These are phyloP conservation scores for Eupithecia dodoneata DNA, from an alignment of 2,888 invertebrate species.

Conservation along the genomic window DNA sequence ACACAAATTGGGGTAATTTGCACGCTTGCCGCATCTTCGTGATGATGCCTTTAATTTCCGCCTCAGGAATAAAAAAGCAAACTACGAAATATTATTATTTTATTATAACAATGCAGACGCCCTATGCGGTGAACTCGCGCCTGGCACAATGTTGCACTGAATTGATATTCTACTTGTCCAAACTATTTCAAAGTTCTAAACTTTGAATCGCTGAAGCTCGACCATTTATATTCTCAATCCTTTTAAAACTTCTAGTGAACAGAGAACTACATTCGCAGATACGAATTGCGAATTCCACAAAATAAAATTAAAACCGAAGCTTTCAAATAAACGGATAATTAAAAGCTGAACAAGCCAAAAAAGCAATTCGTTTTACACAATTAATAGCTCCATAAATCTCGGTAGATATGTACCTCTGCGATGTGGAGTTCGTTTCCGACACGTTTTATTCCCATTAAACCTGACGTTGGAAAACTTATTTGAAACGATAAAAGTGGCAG, in stretches of 20 bases:
- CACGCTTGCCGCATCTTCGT: conserved; percentile 34
- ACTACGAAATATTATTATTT: conserved; percentile 40
- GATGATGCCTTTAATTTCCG: conserved; percentile 38
- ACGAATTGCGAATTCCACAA: conserved; percentile 12
- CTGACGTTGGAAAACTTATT: conserved; percentile 54
- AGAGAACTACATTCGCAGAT: background rate
- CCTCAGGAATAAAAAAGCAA: conserved; percentile 26
- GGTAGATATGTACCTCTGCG: conserved; percentile 46
- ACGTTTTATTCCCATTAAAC: conserved; percentile 58
- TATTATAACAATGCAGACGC: conserved; percentile 38
- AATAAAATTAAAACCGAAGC: conserved; percentile 23
- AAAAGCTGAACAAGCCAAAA: conserved; percentile 45
- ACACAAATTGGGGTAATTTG: conserved; percentile 41
- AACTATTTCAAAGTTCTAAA: conserved; percentile 27
- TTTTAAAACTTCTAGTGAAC: conserved; percentile 12
- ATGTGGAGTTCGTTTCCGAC: conserved; percentile 48
- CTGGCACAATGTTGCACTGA: conserved; percentile 45
- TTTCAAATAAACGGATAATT: conserved; percentile 24
- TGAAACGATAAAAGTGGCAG: conserved; percentile 66
- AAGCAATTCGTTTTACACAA: conserved; percentile 58
- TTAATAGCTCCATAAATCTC: conserved; percentile 64
- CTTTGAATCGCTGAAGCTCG: background rate
- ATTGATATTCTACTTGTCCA: conserved; percentile 21
- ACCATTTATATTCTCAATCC: conserved; percentile 17
- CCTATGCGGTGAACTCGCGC: conserved; percentile 30